These are phyloP conservation scores for Platycercus adscitus DNA, from an alignment of 2,113 vertebrate genomes.

Conservation along the genomic window DNA sequence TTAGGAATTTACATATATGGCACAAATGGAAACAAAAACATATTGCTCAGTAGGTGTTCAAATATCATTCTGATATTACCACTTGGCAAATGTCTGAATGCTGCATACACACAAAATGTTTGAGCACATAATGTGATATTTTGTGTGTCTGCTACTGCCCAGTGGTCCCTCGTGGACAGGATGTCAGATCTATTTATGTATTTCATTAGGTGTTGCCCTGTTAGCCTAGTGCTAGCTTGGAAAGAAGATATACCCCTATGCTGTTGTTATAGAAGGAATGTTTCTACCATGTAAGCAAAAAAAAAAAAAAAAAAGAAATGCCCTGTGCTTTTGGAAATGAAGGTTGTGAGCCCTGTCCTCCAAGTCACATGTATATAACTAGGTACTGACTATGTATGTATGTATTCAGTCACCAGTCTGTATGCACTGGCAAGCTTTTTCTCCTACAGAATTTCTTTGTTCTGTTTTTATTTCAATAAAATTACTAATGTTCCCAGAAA, in stretches of 20 bases:
- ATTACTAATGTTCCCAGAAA: conserved; percentile 47
- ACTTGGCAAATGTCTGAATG: neutral
- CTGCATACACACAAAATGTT: neutral
- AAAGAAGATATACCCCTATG: neutral
- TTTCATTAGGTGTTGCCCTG: conserved; percentile 57
- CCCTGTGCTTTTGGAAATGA: neutral
- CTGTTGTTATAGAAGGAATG: neutral
- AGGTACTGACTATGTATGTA: neutral
- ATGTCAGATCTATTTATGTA: conserved; percentile 58
- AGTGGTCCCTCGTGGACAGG: neutral
- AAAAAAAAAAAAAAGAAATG: conserved; percentile 3
- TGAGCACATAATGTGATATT: neutral
- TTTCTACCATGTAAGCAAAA: neutral
- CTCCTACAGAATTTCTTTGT: conserved; percentile 29
- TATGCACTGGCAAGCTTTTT: neutral
- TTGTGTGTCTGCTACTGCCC: conserved; percentile 32
- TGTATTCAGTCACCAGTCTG: neutral
- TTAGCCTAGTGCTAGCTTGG: conserved; percentile 13
- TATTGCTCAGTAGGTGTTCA: neutral
- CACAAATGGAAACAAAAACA: neutral
- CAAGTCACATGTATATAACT: neutral
- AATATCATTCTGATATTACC: neutral
- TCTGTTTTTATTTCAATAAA: conserved; percentile 55
- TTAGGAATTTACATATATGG: neutral
- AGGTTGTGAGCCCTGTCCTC: neutral